Conservation (phyloP, 2,797 vertebrate genomes). For the Muscicapa striata region DNA sequence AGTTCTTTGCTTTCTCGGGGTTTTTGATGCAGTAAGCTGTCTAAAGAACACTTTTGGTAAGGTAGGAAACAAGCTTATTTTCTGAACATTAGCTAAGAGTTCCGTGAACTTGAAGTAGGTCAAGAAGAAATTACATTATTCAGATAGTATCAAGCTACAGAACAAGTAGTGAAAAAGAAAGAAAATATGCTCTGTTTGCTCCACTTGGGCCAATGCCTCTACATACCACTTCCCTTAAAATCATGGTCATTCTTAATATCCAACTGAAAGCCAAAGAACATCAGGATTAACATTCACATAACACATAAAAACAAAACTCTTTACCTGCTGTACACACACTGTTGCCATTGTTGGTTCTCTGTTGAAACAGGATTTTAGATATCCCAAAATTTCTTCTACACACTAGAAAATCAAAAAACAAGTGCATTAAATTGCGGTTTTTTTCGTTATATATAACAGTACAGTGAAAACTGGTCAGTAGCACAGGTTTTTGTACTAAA, state of each 20-base stretch:
- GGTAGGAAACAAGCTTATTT: neutral
- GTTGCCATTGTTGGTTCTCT: conserved; percentile 96
- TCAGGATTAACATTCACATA: neutral
- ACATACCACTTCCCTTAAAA: neutral
- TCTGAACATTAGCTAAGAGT: neutral
- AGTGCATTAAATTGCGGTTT: neutral
- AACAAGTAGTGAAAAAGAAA: neutral
- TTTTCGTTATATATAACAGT: neutral
- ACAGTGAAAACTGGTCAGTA: neutral
- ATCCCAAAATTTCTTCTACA: conserved; percentile 95
- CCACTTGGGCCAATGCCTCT: neutral
- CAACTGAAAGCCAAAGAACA: neutral
- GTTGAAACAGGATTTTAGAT: conserved; percentile 94
- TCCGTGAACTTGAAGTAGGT: neutral
- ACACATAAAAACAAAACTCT: neutral
- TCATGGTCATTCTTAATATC: neutral
- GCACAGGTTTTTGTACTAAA: neutral
- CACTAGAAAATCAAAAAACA: conserved; percentile 76
- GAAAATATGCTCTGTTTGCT: neutral
- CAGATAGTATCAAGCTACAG: neutral
- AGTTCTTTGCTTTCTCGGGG: neutral
- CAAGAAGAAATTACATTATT: neutral
- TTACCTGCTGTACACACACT: conserved; percentile 96
- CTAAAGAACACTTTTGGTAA: neutral
- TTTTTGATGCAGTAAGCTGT: neutral